Conservation (phyloP, 2,888 invertebrate genomes). For the Rhingia campestris region DNA sequence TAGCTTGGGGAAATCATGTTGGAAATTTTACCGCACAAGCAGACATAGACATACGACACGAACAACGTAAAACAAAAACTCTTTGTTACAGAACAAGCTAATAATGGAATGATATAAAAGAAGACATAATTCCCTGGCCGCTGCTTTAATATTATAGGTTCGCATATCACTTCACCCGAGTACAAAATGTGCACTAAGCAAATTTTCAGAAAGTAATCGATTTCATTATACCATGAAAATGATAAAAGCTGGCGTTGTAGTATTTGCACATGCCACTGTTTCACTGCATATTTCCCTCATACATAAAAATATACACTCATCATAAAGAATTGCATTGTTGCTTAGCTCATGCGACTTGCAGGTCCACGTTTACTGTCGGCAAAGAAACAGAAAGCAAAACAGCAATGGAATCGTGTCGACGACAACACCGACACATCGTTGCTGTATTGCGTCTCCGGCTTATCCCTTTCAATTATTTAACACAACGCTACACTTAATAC, state of each 20-base stretch:
- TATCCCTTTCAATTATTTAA: conserved; percentile 2
- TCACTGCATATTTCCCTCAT: background rate
- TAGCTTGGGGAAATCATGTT: no score
- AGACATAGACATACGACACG: no score
- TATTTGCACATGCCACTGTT: background rate
- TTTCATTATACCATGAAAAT: no score
- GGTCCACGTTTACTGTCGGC: conserved; percentile 30
- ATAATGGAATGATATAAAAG: no score
- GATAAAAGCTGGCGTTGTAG: background rate
- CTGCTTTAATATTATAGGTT: no score
- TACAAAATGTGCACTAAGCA: no score
- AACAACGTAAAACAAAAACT: no score
- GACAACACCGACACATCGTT: background rate
- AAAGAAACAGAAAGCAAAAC: conserved; percentile 3
- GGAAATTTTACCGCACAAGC: no score
- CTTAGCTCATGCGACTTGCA: conserved; percentile 24
- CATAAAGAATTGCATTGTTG: conserved; percentile 10
- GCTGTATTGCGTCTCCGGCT: background rate
- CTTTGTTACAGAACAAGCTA: no score
- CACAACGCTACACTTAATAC: background rate
- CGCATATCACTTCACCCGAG: no score
- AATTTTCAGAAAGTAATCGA: no score
- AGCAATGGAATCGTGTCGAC: background rate
- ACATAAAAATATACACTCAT: background rate
- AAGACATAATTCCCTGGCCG: no score